Base-by-base conservation (phyloP, 2,888 invertebrate species). In the Eristalis pertinax region DNA sequence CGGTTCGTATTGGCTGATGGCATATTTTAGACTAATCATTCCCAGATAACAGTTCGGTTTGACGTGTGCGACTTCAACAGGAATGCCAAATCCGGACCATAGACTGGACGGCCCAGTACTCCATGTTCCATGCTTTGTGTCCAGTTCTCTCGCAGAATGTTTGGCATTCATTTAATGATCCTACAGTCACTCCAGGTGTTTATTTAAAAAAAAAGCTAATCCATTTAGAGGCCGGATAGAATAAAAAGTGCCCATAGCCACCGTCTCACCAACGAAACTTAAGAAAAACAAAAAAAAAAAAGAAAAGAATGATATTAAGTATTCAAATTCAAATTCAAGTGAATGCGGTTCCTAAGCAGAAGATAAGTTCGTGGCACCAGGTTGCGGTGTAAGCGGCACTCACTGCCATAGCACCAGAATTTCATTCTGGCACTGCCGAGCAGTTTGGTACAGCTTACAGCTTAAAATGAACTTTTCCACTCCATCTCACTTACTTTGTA, bases 381-480 rank as follows among this genome's bases (percentile, higher is more conserved):
- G 62, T 80, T 74, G 80, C 38, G 80, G 74, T 73, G 67, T 50
- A 68, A 74, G 43, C 35, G 32, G 68, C 26, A 69, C 63, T 60
- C 62, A 22, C 24, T 68, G 32, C 60, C 24, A 50, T 43, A 26
- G 24, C 56, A 38, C n/a, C n/a, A n/a, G 38, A 5, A 62, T 58
- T 26, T 26, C 56, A 22, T 50, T 35, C 13, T n/a, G 32, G 8
- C 22, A 19, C 32, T n/a, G 13, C 26, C 15, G 4, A 24, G 15
- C 22, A 60, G 68, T 68, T 72, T 74, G 67, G 56, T 15, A 60
- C 41, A 56, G 74, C 81, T 80, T 80, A 74, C 38, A 63, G 74
- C 80, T 81, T 81, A 75, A 81, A 81, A 75, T 75, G 75, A 81
- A 81, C 75, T 81, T 81, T 81, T 75, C 81, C 75, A 81, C 81